Conservation (phyloP, 2,888 invertebrate genomes). For the Eledona agricola region DNA sequence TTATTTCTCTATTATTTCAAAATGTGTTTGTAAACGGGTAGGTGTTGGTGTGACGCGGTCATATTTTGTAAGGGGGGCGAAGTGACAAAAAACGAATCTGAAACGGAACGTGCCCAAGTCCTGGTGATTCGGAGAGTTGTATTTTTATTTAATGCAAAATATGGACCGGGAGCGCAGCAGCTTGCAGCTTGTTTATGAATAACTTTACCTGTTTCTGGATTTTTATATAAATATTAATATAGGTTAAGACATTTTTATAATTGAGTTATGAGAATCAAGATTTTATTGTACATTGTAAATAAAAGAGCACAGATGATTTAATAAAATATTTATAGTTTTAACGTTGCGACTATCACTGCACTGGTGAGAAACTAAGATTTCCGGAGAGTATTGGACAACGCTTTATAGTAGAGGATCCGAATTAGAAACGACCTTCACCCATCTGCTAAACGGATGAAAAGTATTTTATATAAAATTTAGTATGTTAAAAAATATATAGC, state of each 20-base stretch:
- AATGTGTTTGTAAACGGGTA: constrained; percentile 36
- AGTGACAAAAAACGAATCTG: constrained; percentile 6
- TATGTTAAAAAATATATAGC: too few relatives aligned
- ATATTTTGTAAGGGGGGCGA: constrained; percentile 30
- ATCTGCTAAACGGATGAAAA: too few relatives aligned
- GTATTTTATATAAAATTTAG: too few relatives aligned
- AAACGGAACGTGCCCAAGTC: constrained; percentile 1
- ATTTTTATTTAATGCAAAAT: constrained; percentile 32
- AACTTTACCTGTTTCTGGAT: constrained; percentile 30
- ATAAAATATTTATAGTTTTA: constrained; percentile 60
- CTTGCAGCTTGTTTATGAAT: constrained; percentile 34
- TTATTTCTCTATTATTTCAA: constrained; percentile 15
- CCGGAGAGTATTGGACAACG: too few relatives aligned
- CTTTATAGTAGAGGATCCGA: too few relatives aligned
- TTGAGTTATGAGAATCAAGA: constrained; percentile 54
- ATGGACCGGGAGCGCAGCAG: constrained; percentile 30
- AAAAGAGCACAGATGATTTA: constrained; percentile 61
- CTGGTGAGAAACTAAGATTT: too few relatives aligned
- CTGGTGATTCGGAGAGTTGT: constrained; percentile 20
- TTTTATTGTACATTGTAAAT: constrained; percentile 62
- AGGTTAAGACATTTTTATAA: constrained; percentile 49
- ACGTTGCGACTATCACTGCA: too few relatives aligned
- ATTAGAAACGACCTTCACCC: too few relatives aligned
- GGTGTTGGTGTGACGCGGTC: constrained; percentile 32
- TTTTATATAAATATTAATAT: constrained; percentile 41